phyloP scores from a whole-genome alignment of 2,113 vertebrate species.

The Myiopsitta monachus region DNA sequence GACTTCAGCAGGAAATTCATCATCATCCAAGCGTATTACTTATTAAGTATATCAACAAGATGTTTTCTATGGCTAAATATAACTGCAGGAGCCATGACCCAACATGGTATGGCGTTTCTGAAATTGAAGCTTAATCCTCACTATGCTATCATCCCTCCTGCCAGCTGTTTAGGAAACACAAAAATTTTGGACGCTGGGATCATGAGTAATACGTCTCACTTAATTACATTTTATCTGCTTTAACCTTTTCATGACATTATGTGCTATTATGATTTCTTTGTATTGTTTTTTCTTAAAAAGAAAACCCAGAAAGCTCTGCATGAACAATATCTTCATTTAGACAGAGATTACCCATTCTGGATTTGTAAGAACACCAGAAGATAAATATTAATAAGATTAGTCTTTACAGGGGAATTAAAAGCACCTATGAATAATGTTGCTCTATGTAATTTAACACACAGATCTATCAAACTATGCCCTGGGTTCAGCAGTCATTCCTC shows the following conservation, averaged over 20 bases:
- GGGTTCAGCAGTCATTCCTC: no score
- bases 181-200: background rate
- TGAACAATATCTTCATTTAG: slow-evolving; percentile 5
- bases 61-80: background rate
- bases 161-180: background rate
- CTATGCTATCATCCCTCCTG: background rate
- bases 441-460: slow-evolving; percentile 19
- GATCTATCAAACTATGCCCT: background rate
- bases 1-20: background rate
- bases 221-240: background rate
- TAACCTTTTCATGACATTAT: background rate
- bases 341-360: background rate
- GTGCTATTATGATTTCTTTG: background rate
- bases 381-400: slow-evolving; percentile 52
- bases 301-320: background rate
- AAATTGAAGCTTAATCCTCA: background rate
- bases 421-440: background rate
- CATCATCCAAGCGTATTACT: background rate
- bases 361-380: slow-evolving; percentile 14
- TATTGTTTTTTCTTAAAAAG: background rate
- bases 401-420: slow-evolving; percentile 8
- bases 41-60: background rate
- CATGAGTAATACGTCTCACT: background rate
- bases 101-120: background rate
- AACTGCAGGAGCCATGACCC: background rate